These are phyloP conservation scores for Pandemis cinnamomeana DNA, from an alignment of 2,888 invertebrate species.

Conservation along the genomic window DNA sequence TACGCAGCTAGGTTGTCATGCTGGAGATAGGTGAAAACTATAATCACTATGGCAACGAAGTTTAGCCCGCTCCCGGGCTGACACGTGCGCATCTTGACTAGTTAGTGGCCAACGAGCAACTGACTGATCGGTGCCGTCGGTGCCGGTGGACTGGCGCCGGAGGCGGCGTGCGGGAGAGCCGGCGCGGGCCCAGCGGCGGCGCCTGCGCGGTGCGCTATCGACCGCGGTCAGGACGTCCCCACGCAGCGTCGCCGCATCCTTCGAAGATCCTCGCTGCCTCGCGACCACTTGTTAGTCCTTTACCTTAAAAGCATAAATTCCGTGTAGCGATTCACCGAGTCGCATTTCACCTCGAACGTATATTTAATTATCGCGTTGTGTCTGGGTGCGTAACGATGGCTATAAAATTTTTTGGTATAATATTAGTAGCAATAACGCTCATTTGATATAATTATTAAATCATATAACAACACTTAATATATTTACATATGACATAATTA, in stretches of 20 bases:
- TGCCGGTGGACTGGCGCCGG: slow-evolving; percentile 70
- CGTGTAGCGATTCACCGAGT: too few relatives aligned
- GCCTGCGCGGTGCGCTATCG: slow-evolving; percentile 29
- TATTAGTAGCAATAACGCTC: too few relatives aligned
- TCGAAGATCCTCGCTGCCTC: slow-evolving; percentile 54
- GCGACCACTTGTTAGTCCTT: too few relatives aligned
- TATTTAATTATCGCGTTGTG: too few relatives aligned
- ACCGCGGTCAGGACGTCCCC: slow-evolving; percentile 37
- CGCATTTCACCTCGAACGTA: too few relatives aligned
- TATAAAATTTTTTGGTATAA: too few relatives aligned
- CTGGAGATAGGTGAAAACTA: slow-evolving; percentile 72
- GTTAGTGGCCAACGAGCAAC: slow-evolving; percentile 61
- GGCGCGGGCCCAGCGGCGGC: slow-evolving; percentile 21
- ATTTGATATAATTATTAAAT: too few relatives aligned
- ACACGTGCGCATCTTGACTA: slow-evolving; percentile 66
- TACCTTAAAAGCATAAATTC: too few relatives aligned
- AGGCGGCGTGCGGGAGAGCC: neutral
- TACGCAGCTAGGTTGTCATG: slow-evolving; percentile 73
- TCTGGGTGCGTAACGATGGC: too few relatives aligned
- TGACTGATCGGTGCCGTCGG: slow-evolving; percentile 72
- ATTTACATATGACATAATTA: too few relatives aligned
- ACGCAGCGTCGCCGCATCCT: slow-evolving; percentile 11
- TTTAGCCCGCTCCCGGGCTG: slow-evolving; percentile 74
- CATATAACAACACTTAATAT: too few relatives aligned
- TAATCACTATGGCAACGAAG: slow-evolving; percentile 71